Conservation (phyloP, 2,888 invertebrate species). For the Ametastegia equiseti region DNA sequence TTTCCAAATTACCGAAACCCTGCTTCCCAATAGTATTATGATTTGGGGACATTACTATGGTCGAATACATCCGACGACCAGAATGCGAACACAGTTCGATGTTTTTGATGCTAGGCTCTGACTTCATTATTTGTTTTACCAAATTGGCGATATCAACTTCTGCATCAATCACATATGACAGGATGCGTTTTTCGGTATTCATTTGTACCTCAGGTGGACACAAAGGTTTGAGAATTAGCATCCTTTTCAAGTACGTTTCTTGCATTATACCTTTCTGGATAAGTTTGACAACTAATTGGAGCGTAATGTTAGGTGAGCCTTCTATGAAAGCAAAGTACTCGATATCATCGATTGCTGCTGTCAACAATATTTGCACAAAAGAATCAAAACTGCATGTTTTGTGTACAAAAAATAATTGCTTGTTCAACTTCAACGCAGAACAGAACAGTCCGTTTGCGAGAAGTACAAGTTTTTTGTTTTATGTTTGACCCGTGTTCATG, state of each 20-base stretch:
- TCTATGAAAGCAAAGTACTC: constrained; percentile 41
- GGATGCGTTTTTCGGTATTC: background rate
- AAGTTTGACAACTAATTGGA: constrained; percentile 30
- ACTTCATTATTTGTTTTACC: background rate
- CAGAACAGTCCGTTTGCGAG: too few relatives aligned
- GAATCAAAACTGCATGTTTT: constrained; percentile 49
- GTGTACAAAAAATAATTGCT: constrained; percentile 18
- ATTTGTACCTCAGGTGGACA: background rate
- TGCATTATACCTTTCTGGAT: constrained; percentile 27
- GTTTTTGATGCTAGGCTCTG: background rate
- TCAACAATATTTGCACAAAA: constrained; percentile 35
- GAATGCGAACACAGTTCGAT: background rate
- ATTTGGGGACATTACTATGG: background rate
- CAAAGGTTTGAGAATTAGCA: constrained; percentile 7
- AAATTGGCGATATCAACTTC: constrained; percentile 19
- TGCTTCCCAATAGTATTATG: background rate
- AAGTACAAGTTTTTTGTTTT: too few relatives aligned
- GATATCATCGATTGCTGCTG: constrained; percentile 40
- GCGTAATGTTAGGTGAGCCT: constrained; percentile 23
- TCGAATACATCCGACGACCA: background rate
- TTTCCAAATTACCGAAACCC: background rate
- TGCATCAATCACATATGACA: constrained; percentile 38
- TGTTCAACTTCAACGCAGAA: too few relatives aligned
- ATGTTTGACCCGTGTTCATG: too few relatives aligned
- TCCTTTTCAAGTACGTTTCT: constrained; percentile 24